Evolutionary conservation across 2,888 invertebrate genomes (phyloP).

Genomic region (Rotaria macrura): DNA sequence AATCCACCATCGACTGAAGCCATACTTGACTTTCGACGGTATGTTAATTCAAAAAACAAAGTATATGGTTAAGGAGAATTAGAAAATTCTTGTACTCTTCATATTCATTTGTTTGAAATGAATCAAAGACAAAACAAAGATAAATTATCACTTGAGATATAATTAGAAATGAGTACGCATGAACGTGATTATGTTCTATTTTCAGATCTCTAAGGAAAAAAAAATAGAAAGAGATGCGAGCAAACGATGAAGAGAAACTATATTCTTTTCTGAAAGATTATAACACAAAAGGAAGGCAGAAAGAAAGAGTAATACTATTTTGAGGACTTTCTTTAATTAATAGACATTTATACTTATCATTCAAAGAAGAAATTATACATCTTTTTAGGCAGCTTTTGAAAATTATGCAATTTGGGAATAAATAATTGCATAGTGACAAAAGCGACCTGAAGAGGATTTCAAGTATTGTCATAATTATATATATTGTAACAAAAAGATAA

Average conservation of each 20-base stretch:
- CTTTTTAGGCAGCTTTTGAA: constrained; percentile 51
- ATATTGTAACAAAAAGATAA: neutral
- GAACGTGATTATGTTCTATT: neutral
- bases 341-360: neutral
- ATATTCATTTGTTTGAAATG: neutral
- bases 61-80: neutral
- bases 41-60: constrained; percentile 23
- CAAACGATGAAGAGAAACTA: too few relatives aligned
- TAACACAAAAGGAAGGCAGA: neutral
- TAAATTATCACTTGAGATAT: neutral
- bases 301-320: neutral
- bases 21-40: constrained; percentile 89
- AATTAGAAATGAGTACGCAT: neutral
- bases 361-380: neutral
- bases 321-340: neutral
- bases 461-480: neutral
- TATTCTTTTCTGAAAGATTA: neutral
- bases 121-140: neutral
- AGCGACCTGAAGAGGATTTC: constrained; percentile 50
- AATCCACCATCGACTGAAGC: constrained; percentile 79
- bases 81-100: neutral
- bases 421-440: constrained; percentile 59
- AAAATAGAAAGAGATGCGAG: neutral
- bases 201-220: neutral
- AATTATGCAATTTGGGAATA: constrained; percentile 53